phyloP scores from a whole-genome alignment of 2,888 invertebrate species.

The Drosophila birchii region DNA sequence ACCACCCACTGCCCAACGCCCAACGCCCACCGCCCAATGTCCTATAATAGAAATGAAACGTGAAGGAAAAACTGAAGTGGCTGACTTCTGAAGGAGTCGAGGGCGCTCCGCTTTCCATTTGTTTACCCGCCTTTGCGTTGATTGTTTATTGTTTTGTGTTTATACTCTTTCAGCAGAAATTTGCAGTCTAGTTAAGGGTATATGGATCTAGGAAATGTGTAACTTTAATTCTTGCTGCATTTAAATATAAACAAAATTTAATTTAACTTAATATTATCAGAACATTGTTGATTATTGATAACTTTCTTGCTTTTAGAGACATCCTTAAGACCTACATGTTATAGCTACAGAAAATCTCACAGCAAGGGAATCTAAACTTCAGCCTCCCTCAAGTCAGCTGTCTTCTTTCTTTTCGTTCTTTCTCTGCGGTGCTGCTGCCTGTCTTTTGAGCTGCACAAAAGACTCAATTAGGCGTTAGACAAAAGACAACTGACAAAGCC shows the following conservation, averaged over 20 bases:
- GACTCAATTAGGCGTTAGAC: conserved; percentile 54
- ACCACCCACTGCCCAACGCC: conserved; percentile 7
- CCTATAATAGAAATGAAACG: conserved; percentile 17
- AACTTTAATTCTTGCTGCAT: background rate
- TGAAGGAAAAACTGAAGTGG: conserved; percentile 38
- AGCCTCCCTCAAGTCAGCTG: background rate
- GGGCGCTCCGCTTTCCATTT: conserved; percentile 24
- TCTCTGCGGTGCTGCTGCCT: conserved; percentile 24
- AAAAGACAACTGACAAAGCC: conserved; percentile 44
- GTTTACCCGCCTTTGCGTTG: conserved; percentile 30
- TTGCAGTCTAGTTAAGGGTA: background rate
- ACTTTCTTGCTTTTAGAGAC: background rate
- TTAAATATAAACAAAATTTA: background rate
- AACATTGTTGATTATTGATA: background rate
- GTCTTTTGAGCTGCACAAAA: conserved; percentile 41
- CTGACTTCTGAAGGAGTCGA: conserved; percentile 35
- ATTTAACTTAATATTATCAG: background rate
- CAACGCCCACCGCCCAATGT: conserved; percentile 2
- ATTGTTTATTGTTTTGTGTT: conserved; percentile 11
- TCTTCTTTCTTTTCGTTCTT: conserved; percentile 6
- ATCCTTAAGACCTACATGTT: background rate
- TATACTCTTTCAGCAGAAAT: conserved; percentile 3
- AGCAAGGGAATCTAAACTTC: background rate
- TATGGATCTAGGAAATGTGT: background rate
- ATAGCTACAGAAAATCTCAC: background rate